These are phyloP conservation scores for Synanthedon tipuliformis DNA, from an alignment of 2,888 invertebrate species.

Conservation along the genomic window DNA sequence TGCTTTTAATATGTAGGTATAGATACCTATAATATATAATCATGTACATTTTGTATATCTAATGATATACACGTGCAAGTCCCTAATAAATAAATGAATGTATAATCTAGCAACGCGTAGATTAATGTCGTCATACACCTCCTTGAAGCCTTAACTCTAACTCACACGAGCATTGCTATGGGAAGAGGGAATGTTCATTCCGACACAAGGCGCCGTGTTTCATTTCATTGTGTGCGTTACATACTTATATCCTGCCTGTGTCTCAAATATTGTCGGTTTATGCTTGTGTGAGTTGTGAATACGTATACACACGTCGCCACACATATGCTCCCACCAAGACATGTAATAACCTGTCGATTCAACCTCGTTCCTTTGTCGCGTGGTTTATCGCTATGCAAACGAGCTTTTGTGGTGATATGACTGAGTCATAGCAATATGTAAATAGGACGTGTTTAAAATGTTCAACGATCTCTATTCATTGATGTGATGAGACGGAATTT, in stretches of 20 bases:
- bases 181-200: background rate
- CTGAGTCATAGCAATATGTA: slow-evolving; percentile 31
- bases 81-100: too few species aligned
- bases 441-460: slow-evolving; percentile 15
- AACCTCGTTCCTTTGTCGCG: slow-evolving; percentile 47
- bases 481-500: background rate
- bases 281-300: background rate
- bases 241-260: background rate
- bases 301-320: slow-evolving; percentile 10
- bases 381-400: slow-evolving; percentile 47
- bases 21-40: too few species aligned
- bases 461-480: slow-evolving; percentile 9
- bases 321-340: slow-evolving; percentile 27
- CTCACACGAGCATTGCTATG: background rate
- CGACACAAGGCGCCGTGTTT: background rate
- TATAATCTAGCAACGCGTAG: too few species aligned
- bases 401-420: slow-evolving; percentile 39
- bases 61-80: too few species aligned
- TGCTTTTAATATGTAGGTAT: too few species aligned
- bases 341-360: slow-evolving; percentile 59
- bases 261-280: background rate
- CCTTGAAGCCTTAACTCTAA: too few species aligned
- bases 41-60: too few species aligned
- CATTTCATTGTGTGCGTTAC: background rate
- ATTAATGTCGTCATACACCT: too few species aligned